Evolutionary conservation across 2,888 invertebrate species (phyloP).

Genomic region (Pammene aurita): DNA sequence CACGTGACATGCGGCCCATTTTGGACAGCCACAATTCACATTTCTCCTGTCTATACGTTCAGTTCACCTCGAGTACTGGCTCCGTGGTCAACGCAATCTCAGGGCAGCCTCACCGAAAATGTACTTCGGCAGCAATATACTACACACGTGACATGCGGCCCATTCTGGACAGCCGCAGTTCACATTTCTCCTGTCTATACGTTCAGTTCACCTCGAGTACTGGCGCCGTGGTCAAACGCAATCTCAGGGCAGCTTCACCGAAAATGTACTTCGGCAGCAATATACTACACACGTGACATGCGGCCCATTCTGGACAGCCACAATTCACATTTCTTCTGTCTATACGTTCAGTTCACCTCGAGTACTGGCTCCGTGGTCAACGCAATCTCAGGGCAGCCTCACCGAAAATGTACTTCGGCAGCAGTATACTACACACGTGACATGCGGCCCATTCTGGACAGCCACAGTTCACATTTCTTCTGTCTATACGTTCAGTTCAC

Average conservation of each 20-base stretch:
- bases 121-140: constrained; percentile 36
- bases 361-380: background rate
- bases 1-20: constrained; percentile 33
- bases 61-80: too few relatives aligned
- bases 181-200: background rate
- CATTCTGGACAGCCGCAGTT: constrained; percentile 30
- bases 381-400: constrained; percentile 2
- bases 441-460: constrained; percentile 28
- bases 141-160: constrained; percentile 31
- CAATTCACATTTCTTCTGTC: constrained; percentile 7
- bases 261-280: constrained; percentile 34
- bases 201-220: background rate
- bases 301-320: constrained; percentile 22
- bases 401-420: constrained; percentile 32
- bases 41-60: background rate
- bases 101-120: constrained; percentile 22
- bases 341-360: too few relatives aligned
- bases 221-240: constrained; percentile 4
- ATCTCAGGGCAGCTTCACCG: constrained; percentile 13
- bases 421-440: constrained; percentile 32
- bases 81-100: too few relatives aligned
- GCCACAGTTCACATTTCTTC: constrained; percentile 6
- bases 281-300: constrained; percentile 32
- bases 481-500: too few relatives aligned
- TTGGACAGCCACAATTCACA: constrained; percentile 22